Evolutionary conservation across 2,888 invertebrate genomes (phyloP).

Genomic region (Himalopsyche anomala): DNA sequence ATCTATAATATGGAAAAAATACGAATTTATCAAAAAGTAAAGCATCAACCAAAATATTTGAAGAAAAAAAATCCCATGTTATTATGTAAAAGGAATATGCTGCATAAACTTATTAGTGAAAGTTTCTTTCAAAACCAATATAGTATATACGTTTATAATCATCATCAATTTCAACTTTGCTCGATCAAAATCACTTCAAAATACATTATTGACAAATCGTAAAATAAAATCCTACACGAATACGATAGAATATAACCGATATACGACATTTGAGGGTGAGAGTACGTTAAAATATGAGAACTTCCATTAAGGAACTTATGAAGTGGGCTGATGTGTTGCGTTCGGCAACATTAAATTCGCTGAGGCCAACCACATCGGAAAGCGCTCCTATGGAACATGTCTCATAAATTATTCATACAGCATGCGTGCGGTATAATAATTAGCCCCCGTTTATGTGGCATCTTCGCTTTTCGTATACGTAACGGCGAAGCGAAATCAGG

Average conservation of each 20-base stretch:
- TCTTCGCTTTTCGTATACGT: background rate
- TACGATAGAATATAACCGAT: background rate
- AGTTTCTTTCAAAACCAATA: no score
- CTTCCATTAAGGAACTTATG: slow-evolving; percentile 13
- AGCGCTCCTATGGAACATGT: slow-evolving; percentile 16
- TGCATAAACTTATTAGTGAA: no score
- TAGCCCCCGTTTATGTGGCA: slow-evolving; percentile 9
- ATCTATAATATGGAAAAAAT: no score
- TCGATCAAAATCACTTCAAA: no score
- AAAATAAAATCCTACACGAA: no score
- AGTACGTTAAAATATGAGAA: background rate
- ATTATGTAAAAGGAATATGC: no score
- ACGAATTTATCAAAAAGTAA: no score
- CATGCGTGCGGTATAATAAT: slow-evolving; percentile 24
- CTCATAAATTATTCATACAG: slow-evolving; percentile 19
- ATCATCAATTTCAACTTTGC: no score
- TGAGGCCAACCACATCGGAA: slow-evolving; percentile 5
- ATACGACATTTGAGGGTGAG: background rate
- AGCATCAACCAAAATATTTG: no score
- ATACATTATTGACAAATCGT: no score
- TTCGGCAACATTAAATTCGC: slow-evolving; percentile 25
- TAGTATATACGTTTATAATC: no score
- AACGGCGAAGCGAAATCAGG: background rate
- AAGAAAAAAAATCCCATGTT: no score
- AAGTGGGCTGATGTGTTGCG: background rate